phyloP scores from a whole-genome alignment of 2,888 invertebrate species.

The Ecliptopera silaceata region DNA sequence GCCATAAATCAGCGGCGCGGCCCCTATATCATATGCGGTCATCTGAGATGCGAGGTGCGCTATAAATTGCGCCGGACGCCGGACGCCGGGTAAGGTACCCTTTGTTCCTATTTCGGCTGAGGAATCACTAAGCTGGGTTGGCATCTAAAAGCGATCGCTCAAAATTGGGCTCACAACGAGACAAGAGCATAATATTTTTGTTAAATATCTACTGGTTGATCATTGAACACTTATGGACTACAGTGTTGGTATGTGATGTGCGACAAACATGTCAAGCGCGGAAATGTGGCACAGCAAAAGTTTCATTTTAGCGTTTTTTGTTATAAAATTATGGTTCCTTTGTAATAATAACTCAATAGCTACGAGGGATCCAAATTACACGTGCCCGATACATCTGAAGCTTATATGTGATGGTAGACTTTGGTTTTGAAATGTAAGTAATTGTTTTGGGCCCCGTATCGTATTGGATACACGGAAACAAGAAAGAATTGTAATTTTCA shows the following conservation, averaged over 20 bases:
- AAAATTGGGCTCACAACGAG: too few species aligned
- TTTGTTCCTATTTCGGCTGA: conserved; percentile 13
- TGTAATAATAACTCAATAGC: too few species aligned
- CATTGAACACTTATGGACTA: too few species aligned
- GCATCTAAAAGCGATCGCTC: neutral
- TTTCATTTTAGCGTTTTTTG: too few species aligned
- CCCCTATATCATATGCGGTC: conserved; percentile 52
- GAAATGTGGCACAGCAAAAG: too few species aligned
- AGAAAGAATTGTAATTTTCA: conserved; percentile 7
- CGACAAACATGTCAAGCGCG: too few species aligned
- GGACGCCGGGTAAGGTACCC: conserved; percentile 14
- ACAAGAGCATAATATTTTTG: too few species aligned
- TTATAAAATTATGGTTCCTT: too few species aligned
- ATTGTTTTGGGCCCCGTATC: conserved; percentile 5
- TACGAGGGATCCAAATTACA: too few species aligned
- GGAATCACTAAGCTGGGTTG: neutral
- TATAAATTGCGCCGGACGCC: conserved; percentile 47
- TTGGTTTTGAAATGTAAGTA: neutral
- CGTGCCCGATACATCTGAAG: neutral
- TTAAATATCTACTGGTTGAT: too few species aligned
- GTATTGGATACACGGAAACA: conserved; percentile 6
- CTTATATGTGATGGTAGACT: neutral
- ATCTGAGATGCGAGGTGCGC: conserved; percentile 40
- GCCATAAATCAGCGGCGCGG: conserved; percentile 52
- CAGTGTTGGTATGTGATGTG: too few species aligned